phyloP scores from a whole-genome alignment of 1,140 invertebrate species.

The Laodelphax striatellus region DNA sequence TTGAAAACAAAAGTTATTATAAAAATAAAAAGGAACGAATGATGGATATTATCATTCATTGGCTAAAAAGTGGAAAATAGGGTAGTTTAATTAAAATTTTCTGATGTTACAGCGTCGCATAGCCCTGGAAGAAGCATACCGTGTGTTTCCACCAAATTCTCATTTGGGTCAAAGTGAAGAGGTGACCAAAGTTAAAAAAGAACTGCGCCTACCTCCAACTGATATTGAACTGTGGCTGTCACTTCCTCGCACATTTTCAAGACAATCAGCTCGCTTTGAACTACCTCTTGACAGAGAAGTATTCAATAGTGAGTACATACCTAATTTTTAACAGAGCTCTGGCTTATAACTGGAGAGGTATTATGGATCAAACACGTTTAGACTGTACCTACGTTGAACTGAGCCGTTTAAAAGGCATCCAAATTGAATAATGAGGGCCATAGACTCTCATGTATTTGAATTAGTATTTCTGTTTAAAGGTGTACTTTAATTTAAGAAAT shows the following conservation, averaged over 20 bases:
- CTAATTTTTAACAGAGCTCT: background rate
- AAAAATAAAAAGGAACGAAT: no score
- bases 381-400: no score
- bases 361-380: background rate
- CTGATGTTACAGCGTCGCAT: slow-evolving; percentile 33
- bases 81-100: no score
- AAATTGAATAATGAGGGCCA: no score
- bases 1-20: no score
- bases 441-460: no score
- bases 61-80: no score
- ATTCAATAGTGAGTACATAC: slow-evolving; percentile 35
- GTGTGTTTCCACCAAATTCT: slow-evolving; percentile 21
- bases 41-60: no score
- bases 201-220: slow-evolving; percentile 31
- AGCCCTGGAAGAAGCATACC: slow-evolving; percentile 50
- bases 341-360: no score
- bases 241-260: slow-evolving; percentile 47
- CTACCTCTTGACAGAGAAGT: slow-evolving; percentile 45
- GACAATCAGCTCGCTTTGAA: slow-evolving; percentile 49
- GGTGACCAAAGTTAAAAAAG: slow-evolving; percentile 29
- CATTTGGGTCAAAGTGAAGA: slow-evolving; percentile 24
- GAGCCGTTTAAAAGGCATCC: no score
- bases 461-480: no score
- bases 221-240: slow-evolving; percentile 41
- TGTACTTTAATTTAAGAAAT: no score